Percentiles rank a stretch among this genome's conserved stretches.
These are phyloP conservation scores for Eulithis testata DNA, from an alignment of 2,888 invertebrate genomes.

Conservation along the genomic window DNA sequence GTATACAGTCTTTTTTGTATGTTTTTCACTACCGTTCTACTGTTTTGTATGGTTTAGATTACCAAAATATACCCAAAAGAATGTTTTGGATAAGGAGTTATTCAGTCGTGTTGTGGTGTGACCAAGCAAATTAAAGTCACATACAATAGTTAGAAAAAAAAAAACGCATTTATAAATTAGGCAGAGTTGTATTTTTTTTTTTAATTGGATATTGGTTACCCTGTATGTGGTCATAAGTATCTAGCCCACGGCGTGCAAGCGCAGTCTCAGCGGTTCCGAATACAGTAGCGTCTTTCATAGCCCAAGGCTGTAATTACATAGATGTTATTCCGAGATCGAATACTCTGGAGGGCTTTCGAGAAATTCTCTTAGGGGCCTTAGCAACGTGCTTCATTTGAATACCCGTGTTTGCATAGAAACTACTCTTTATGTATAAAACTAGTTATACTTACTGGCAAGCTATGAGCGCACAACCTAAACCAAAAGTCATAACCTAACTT, in stretches of 20 bases:
- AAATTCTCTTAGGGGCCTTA: constrained; percentile 24
- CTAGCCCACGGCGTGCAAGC: constrained; percentile 14
- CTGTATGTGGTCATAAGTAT: constrained; percentile 5
- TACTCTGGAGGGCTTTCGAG: constrained; percentile 33
- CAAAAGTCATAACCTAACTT: not conserved
- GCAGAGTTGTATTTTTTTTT: too few species aligned
- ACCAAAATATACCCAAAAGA: too few species aligned
- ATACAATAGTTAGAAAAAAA: too few species aligned
- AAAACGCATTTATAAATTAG: too few species aligned
- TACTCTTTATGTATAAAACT: not conserved
- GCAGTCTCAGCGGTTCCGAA: constrained; percentile 19
- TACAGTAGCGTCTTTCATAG: constrained; percentile 38
- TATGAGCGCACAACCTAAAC: not conserved
- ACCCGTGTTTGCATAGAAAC: constrained; percentile 6
- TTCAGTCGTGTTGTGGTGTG: too few species aligned
- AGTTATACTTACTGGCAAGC: not conserved
- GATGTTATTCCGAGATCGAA: constrained; percentile 32
- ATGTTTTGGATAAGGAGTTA: too few species aligned
- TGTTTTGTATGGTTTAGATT: not conserved
- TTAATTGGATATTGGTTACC: not conserved
- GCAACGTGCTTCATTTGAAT: constrained; percentile 21
- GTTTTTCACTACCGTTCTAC: not conserved
- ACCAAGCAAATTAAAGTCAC: too few species aligned
- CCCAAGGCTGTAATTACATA: constrained; percentile 42
- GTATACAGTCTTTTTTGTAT: constrained; percentile 3